Conservation (phyloP, 2,888 invertebrate genomes). For the Lithophane socia region DNA sequence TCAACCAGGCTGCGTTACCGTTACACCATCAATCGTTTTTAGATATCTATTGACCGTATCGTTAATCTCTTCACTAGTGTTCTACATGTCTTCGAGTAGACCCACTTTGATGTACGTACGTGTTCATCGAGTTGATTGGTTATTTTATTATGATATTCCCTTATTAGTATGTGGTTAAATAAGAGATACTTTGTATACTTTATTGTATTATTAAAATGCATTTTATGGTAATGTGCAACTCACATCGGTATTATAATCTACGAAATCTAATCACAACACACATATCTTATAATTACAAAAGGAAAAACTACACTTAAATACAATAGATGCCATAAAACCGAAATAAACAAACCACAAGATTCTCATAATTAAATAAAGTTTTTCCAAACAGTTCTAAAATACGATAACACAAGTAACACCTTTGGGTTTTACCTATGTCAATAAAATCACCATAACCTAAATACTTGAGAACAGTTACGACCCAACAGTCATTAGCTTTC, state of each 20-base stretch:
- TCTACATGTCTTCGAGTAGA: conserved; percentile 5
- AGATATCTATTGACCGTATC: conserved; percentile 63
- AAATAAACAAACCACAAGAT: neutral
- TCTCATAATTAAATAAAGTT: neutral
- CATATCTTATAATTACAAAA: neutral
- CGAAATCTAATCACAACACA: neutral
- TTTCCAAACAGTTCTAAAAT: conserved; percentile 1
- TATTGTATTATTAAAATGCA: neutral
- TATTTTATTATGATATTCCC: conserved; percentile 5
- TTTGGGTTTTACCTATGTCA: neutral
- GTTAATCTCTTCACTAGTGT: conserved; percentile 42
- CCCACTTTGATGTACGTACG: neutral
- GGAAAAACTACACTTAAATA: neutral
- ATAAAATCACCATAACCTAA: conserved; percentile 23
- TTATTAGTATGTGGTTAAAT: neutral
- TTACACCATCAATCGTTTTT: conserved; percentile 66
- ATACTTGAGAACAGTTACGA: conserved; percentile 32
- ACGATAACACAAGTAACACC: conserved; percentile 2
- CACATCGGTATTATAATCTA: neutral
- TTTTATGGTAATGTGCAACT: neutral
- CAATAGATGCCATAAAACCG: neutral
- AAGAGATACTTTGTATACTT: neutral
- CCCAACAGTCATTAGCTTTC: conserved; percentile 7
- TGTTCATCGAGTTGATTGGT: neutral
- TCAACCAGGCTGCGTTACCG: conserved; percentile 63